Evolutionary conservation across 1,140 invertebrate species (phyloP).

Genomic region (Drepana arcuata): DNA sequence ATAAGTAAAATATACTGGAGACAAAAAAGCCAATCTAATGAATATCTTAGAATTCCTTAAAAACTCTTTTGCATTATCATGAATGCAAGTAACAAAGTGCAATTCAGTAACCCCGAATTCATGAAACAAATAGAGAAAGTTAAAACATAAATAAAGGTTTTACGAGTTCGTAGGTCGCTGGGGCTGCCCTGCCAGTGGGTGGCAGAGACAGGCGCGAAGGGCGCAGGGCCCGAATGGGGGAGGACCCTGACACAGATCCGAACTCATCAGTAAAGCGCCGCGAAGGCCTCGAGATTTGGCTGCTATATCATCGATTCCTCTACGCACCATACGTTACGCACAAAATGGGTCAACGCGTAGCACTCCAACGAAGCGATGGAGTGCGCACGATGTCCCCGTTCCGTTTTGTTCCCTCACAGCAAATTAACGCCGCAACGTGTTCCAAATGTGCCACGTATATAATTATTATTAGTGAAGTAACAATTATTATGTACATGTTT

Average conservation of each 20-base stretch:
- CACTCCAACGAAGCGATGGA: conserved; percentile 26
- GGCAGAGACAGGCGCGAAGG: conserved; percentile 30
- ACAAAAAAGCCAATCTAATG: too few species aligned
- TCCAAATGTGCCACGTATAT: conserved; percentile 28
- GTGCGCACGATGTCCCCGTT: conserved; percentile 45
- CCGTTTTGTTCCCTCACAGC: conserved; percentile 45
- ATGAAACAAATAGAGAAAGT: conserved; percentile 41
- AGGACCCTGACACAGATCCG: conserved; percentile 68
- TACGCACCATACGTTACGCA: conserved; percentile 43
- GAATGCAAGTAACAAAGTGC: conserved; percentile 18
- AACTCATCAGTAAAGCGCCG: conserved; percentile 49
- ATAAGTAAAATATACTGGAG: too few species aligned
- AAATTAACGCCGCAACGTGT: conserved; percentile 41
- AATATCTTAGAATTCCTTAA: too few species aligned
- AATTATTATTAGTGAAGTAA: too few species aligned
- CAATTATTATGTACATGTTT: too few species aligned
- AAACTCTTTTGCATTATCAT: conserved; percentile 2
- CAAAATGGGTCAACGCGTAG: conserved; percentile 60
- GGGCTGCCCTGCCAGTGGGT: conserved; percentile 24
- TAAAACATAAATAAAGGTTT: conserved; percentile 52
- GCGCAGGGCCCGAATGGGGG: conserved; percentile 46
- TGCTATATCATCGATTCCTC: conserved; percentile 60
- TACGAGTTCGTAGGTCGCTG: conserved; percentile 43
- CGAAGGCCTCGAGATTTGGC: conserved; percentile 56
- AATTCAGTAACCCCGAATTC: conserved; percentile 38